Conservation (phyloP, 2,113 vertebrate genomes). For the Potamarius usumacintae region DNA sequence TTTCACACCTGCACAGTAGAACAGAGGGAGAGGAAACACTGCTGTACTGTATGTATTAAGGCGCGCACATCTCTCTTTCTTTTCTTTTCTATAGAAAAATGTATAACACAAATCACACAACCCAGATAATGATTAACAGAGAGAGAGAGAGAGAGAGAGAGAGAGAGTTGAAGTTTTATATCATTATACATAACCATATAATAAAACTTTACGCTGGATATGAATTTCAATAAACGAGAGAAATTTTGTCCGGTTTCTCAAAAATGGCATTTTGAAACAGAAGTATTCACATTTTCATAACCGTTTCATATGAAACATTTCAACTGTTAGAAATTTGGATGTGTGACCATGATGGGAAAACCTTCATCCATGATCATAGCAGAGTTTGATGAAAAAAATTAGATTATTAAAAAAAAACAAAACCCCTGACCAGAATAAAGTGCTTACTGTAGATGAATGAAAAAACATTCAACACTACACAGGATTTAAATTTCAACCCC, state of each 20-base stretch:
- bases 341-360: not conserved
- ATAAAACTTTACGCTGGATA: not conserved
- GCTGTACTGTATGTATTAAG: constrained; percentile 19
- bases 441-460: not conserved
- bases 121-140: not conserved
- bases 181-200: not conserved
- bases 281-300: too few species aligned
- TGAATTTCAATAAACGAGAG: not conserved
- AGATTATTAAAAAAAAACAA: not conserved
- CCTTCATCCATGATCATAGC: not conserved
- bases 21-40: constrained; percentile 19
- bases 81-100: not conserved
- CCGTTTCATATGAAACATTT: not conserved
- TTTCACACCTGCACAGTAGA: constrained; percentile 57
- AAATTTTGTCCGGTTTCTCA: not conserved
- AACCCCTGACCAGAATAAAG: not conserved
- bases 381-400: not conserved
- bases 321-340: not conserved
- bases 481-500: not conserved
- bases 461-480: not conserved
- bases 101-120: not conserved
- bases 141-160: not conserved
- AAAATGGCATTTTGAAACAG: not conserved
- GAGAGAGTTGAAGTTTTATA: not conserved
- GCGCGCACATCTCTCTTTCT: not conserved